These are phyloP conservation scores for Mantis religiosa DNA, from an alignment of 2,888 invertebrate genomes.

Conservation along the genomic window DNA sequence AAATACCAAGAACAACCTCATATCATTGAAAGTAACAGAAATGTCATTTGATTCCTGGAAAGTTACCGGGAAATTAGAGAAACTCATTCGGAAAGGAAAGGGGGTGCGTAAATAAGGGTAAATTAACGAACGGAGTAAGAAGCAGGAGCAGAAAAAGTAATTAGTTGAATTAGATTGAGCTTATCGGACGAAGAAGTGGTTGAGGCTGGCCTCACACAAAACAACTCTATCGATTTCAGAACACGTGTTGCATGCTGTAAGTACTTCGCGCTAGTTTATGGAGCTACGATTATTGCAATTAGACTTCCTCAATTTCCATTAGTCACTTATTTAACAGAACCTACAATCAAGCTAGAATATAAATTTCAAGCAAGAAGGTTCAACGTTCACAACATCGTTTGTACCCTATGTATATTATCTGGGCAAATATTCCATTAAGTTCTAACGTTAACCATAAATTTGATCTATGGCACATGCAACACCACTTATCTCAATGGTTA, in stretches of 20 bases:
- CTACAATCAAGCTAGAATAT: too few species aligned
- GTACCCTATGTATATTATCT: too few species aligned
- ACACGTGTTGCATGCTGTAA: neutral
- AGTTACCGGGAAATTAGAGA: neutral
- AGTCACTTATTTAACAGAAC: too few species aligned
- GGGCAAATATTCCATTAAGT: too few species aligned
- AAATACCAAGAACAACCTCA: neutral
- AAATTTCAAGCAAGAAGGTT: too few species aligned
- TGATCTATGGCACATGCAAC: too few species aligned
- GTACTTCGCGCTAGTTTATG: too few species aligned
- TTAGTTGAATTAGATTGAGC: neutral
- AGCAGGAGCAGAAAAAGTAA: neutral
- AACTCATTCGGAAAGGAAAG: neutral
- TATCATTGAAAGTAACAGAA: neutral
- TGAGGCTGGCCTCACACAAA: neutral
- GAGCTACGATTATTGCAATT: too few species aligned
- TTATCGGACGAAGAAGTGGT: neutral
- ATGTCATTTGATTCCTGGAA: neutral
- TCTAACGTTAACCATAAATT: too few species aligned
- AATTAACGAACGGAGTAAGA: neutral
- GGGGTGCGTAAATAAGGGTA: neutral
- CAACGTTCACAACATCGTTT: too few species aligned
- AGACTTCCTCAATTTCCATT: too few species aligned
- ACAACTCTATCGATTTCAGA: neutral
- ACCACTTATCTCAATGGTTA: too few species aligned